Percentiles rank a stretch among this genome's conserved stretches.
Conservation (phyloP, 1,140 invertebrate species). For the Drosophila pectinifera region DNA sequence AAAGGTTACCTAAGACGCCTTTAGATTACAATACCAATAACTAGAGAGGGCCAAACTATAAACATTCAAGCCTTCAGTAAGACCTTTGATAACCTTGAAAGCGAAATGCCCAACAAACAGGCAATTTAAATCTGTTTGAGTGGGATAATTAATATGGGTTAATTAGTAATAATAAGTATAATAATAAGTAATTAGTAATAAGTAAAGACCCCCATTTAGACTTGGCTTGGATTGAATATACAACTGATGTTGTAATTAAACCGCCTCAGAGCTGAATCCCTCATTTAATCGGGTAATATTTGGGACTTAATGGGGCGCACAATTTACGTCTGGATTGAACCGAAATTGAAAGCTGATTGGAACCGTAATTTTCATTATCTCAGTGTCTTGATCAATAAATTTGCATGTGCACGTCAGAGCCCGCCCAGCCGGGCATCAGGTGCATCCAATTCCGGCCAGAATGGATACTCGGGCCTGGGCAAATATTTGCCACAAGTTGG, state of each 20-base stretch:
- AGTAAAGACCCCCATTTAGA: too few relatives aligned
- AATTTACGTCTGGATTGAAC: constrained; percentile 3
- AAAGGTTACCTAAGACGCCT: background rate
- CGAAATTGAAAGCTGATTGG: constrained; percentile 32
- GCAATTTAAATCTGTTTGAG: background rate
- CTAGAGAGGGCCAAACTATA: background rate
- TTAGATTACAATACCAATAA: too few relatives aligned
- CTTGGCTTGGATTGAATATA: background rate
- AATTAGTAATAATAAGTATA: background rate
- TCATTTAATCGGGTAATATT: too few relatives aligned
- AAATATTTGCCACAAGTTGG: constrained; percentile 56
- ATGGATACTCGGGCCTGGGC: constrained; percentile 43
- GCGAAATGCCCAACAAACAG: too few relatives aligned
- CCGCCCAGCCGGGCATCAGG: constrained; percentile 27
- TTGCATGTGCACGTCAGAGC: constrained; percentile 33
- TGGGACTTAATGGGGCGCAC: background rate
- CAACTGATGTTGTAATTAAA: background rate
- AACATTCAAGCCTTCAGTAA: background rate
- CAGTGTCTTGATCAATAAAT: constrained; percentile 29
- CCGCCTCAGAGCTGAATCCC: too few relatives aligned
- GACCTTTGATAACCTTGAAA: constrained; percentile 12
- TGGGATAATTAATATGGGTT: background rate
- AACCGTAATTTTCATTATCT: constrained; percentile 32
- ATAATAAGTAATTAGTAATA: background rate
- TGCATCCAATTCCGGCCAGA: constrained; percentile 44